Conservation (phyloP, 1,140 invertebrate species). For the Panagrolaimus sp. region DNA sequence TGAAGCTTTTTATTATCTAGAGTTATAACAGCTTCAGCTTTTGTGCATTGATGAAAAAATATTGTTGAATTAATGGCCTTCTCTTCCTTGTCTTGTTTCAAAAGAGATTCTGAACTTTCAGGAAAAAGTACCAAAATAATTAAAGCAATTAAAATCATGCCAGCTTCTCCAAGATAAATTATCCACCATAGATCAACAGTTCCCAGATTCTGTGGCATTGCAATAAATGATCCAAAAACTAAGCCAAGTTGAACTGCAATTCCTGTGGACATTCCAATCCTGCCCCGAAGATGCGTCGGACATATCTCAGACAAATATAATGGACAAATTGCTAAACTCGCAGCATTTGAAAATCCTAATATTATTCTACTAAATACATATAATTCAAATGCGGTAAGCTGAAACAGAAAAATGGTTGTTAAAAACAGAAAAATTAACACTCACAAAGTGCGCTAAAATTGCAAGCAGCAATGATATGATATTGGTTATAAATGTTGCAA, state of each 20-base stretch:
- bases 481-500: not conserved
- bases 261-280: slow-evolving; percentile 29
- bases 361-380: not conserved
- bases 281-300: not conserved
- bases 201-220: slow-evolving; percentile 24
- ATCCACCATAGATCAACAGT: slow-evolving; percentile 22
- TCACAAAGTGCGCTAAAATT: not conserved
- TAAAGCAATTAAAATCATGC: not conserved
- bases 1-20: not conserved
- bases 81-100: not conserved
- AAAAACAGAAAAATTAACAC: no score
- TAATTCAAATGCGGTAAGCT: not conserved
- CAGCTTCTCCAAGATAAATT: slow-evolving; percentile 21
- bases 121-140: not conserved
- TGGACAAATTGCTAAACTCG: not conserved
- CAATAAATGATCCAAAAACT: slow-evolving; percentile 21
- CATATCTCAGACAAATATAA: slow-evolving; percentile 1
- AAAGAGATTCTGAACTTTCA: not conserved
- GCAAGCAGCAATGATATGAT: not conserved
- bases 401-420: no score
- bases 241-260: slow-evolving; percentile 23
- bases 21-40: not conserved
- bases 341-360: not conserved
- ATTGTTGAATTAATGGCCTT: not conserved
- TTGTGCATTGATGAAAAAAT: not conserved